Evolutionary conservation across 2,113 vertebrate genomes (phyloP), one percentile per base, ranked within the genome.

Genomic region (Theristicus caerulescens): DNA sequence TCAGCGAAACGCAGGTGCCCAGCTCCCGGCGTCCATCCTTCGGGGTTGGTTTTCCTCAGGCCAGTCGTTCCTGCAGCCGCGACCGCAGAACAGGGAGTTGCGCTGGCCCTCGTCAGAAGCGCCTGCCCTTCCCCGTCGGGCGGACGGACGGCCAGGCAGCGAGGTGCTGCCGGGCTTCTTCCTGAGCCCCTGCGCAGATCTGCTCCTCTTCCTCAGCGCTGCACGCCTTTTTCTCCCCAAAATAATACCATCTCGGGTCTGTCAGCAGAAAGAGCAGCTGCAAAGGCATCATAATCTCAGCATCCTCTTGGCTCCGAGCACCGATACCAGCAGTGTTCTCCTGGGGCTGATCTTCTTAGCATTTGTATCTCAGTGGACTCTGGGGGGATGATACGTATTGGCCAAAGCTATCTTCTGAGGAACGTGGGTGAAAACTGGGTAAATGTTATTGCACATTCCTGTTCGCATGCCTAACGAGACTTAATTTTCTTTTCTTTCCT

Each of bases 401-500:
- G n/a, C 54, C 49, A 27, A 67, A 55, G 69, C 14, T 17, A 9
- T 1, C 2, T 58, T 69, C 42, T 44, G 40, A 51, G n/a, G 44
- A 42, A 32, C 0, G 11, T 6, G 49, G 61, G 27, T 80, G 82
- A 73, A 42, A 62, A 10, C 18, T 6, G 14, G 12, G 32, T 55
- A 9, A 14, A 31, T 71, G 31, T 36, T 32, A 36, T 27, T 34
- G 24, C 32, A 3, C 4, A 0, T 59, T 82, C 59, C 34, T 31
- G 27, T 38, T 49, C 31, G 44, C n/a, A 0, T 38, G 16, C 66
- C 83, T 54, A 42, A 24, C 1, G 0, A 70, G 16, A 29, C 31
- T 40, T 73, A 16, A 29, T 62, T 82, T 85, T 40, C 25, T 72
- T 87, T 49, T 71, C 47, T 36, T 38, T 82, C 73, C 38, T 96